Percentiles rank a stretch among this genome's conserved stretches.
phyloP scores from a whole-genome alignment of 2,888 invertebrate species.

The Cheilosia vernalis region DNA sequence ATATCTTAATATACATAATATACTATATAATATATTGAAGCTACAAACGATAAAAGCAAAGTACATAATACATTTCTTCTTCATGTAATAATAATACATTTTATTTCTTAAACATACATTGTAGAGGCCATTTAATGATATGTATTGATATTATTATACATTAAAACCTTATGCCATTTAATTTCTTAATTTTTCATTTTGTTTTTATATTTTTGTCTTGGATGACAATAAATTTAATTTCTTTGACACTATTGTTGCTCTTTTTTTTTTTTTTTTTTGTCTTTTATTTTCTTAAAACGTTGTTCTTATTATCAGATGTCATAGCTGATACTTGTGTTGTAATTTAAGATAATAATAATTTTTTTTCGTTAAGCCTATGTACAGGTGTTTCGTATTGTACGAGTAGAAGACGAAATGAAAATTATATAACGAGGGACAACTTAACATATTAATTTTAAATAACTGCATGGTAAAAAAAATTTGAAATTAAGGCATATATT shows the following conservation, averaged over 20 bases:
- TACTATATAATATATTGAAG: conserved; percentile 25
- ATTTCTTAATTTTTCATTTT: conserved; percentile 7
- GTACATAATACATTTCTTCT: conserved; percentile 28
- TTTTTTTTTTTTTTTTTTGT: conserved; percentile 43
- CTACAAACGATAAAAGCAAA: conserved; percentile 63
- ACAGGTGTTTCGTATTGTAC: conserved; percentile 40
- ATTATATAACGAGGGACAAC: neutral
- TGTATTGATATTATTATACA: conserved; percentile 82
- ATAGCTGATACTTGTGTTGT: conserved; percentile 81
- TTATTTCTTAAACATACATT: conserved; percentile 80
- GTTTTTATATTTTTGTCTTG: conserved; percentile 47
- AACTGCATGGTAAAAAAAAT: neutral
- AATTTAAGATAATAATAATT: conserved; percentile 61
- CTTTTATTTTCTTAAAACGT: conserved; percentile 69
- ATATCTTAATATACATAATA: conserved; percentile 29
- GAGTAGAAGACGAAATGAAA: neutral
- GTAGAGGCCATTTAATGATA: conserved; percentile 82
- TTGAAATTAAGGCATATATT: no score
- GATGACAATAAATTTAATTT: conserved; percentile 77
- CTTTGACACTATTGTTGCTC: conserved; percentile 77
- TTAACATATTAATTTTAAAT: neutral
- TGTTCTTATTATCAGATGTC: conserved; percentile 82
- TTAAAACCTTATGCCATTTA: conserved; percentile 77
- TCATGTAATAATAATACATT: conserved; percentile 42
- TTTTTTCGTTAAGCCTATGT: conserved; percentile 48